phyloP scores from a whole-genome alignment of 2,797 vertebrate genomes.

The Anas georgica region DNA sequence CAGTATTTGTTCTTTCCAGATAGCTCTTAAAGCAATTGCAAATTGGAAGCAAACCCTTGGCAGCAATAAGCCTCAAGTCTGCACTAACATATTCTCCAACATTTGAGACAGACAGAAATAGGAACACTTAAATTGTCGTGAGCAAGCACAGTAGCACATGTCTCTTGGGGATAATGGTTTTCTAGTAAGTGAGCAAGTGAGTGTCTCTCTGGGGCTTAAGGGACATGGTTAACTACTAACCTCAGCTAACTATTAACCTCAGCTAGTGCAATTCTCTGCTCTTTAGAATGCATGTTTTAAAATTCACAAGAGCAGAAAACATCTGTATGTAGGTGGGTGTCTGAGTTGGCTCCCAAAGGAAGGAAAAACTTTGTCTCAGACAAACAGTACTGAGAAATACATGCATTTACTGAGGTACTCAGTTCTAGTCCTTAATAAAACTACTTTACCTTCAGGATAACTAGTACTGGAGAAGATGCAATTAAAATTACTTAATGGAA shows the following conservation, averaged over 20 bases:
- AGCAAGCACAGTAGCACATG: conserved; percentile 20
- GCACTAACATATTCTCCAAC: conserved; percentile 15
- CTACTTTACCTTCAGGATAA: neutral
- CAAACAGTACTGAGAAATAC: conserved; percentile 20
- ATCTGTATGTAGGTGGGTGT: neutral
- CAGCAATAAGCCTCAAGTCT: conserved; percentile 17
- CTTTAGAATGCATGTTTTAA: conserved; percentile 28
- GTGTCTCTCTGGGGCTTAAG: conserved; percentile 11
- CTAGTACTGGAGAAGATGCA: neutral
- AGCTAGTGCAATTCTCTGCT: neutral
- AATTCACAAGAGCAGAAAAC: conserved; percentile 47
- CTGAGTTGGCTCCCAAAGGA: neutral
- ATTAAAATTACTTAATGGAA: neutral
- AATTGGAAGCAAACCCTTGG: conserved; percentile 40
- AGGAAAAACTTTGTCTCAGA: neutral
- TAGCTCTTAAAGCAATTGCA: neutral
- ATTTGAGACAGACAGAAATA: conserved; percentile 26
- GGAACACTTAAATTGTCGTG: conserved; percentile 41
- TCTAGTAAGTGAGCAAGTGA: conserved; percentile 13
- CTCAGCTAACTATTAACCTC: conserved; percentile 47
- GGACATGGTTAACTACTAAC: conserved; percentile 36
- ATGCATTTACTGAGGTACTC: neutral
- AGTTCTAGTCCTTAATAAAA: neutral
- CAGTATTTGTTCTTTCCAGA: neutral
- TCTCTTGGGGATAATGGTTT: neutral